Evolutionary conservation across 2,797 vertebrate genomes (phyloP).

Genomic region (Nannoperca obscura): DNA sequence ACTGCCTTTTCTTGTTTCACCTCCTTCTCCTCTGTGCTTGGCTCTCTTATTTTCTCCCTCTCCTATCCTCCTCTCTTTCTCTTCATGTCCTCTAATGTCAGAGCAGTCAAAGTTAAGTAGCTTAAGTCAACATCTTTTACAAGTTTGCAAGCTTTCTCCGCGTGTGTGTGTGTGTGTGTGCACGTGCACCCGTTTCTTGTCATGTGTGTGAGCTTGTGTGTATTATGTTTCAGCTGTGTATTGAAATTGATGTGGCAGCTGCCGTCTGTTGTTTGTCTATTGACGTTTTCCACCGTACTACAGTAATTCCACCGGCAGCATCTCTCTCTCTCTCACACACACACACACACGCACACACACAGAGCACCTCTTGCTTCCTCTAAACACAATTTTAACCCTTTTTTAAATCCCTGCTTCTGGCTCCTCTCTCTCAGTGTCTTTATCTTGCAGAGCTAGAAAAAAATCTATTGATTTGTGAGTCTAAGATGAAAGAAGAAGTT

Average conservation of each 20-base stretch:
- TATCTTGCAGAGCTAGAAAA: not conserved
- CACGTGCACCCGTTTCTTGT: not conserved
- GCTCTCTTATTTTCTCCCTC: conserved; percentile 22
- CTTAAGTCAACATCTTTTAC: conserved; percentile 69
- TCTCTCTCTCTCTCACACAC: not conserved
- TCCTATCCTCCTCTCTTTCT: conserved; percentile 5
- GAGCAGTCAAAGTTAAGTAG: conserved; percentile 71
- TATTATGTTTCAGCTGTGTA: conserved; percentile 18
- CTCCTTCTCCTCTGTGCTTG: conserved; percentile 10
- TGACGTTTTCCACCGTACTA: conserved; percentile 36
- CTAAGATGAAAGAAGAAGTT: conserved; percentile 17
- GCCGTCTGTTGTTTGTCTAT: conserved; percentile 54
- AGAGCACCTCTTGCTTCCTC: conserved; percentile 32
- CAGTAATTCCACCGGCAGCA: conserved; percentile 28
- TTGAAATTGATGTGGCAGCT: conserved; percentile 52
- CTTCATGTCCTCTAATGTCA: conserved; percentile 64
- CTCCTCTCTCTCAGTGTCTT: conserved; percentile 16
- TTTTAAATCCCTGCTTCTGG: conserved; percentile 38
- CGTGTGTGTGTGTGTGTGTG: conserved; percentile 21
- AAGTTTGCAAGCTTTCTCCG: conserved; percentile 34
- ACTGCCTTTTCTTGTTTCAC: conserved; percentile 19
- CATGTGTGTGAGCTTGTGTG: conserved; percentile 18
- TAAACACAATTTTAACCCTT: conserved; percentile 41
- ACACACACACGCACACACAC: conserved; percentile 1
- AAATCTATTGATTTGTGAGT: conserved; percentile 35